Evolutionary conservation across 2,888 invertebrate genomes (phyloP), one percentile per base, ranked within the genome.

Genomic region (Napeogenes sylphis): DNA sequence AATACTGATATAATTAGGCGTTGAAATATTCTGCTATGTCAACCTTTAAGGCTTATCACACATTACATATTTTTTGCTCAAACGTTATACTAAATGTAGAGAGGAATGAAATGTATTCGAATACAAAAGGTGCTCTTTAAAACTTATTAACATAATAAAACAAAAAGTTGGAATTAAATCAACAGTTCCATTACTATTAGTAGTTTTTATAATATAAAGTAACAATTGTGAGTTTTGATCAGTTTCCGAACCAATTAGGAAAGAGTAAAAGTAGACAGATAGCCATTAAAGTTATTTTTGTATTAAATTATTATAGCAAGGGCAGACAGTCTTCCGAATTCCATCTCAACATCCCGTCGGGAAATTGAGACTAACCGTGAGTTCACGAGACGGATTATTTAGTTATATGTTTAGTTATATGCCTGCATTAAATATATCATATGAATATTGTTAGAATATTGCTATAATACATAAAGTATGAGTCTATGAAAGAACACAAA

Each of bases 331-430:
- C 78, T 82, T 77, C 75, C 75, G 75, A 79, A 81, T 83, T 77
- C 79, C 77, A 74, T 76, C 63, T 68, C 58, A 70, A 70, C 73
- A 73, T 80, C 76, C 81, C 81, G 71, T 68, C 71, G 81, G 81
- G 81, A 80, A 81, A 77, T 79, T 69, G 77, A 68, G 72, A 75
- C 77, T 77, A 77, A 75, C 72, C 71, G 68, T 70, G 69, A 66
- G 68, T 68, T 68, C 67, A 66, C 67, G 71, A 64, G 70, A 72
- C 70, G 64, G 68, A 70, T 68, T 66, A 73, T 72, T 69, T 62
- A 56, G 68, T 68, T 35, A 35, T 35, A 35, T 35, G 6, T 72
- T 69, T 62, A 56, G 68, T 68, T 35, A 35, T 35, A 35, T 35
- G 6, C 21, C 21, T 21, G 6, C 35, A 12, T 42, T 2, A 2